Evolutionary conservation across 2,113 vertebrate genomes (phyloP).

Genomic region (Chascanopsetta lugubris): DNA sequence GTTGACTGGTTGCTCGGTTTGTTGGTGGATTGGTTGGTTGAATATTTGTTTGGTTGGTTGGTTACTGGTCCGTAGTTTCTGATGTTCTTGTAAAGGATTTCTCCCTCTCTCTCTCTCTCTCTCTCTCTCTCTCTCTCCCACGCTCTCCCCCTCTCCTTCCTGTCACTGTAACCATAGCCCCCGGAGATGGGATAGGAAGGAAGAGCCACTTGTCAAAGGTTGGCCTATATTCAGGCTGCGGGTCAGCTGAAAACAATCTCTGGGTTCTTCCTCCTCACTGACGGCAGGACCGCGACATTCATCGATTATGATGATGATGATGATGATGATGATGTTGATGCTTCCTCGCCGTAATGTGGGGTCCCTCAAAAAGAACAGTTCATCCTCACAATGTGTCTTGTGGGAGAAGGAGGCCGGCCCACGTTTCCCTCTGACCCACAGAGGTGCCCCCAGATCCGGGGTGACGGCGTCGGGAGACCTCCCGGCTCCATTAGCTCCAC

Average conservation of each 20-base stretch:
- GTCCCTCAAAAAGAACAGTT: not conserved
- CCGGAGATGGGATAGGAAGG: not conserved
- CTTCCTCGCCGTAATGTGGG: not conserved
- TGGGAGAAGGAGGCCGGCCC: constrained; percentile 19
- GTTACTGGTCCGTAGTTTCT: no score
- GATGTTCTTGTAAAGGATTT: no score
- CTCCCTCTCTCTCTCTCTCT: constrained; percentile 16
- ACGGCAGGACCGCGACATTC: not conserved
- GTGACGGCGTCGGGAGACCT: constrained; percentile 9
- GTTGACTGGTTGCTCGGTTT: no score
- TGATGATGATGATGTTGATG: constrained; percentile 5
- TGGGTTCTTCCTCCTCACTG: not conserved
- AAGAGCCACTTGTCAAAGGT: constrained; percentile 34
- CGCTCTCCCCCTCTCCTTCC: no score
- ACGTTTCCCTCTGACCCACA: constrained; percentile 18
- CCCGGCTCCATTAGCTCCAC: constrained; percentile 26
- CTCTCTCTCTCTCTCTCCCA: no score
- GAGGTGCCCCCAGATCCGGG: not conserved
- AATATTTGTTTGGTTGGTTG: no score
- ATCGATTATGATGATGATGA: constrained; percentile 15
- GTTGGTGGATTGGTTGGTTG: no score
- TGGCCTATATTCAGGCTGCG: constrained; percentile 23
- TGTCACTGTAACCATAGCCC: constrained; percentile 20
- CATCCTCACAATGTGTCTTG: constrained; percentile 7
- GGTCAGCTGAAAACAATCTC: constrained; percentile 22